Evolutionary conservation across 2,888 invertebrate genomes (phyloP), one percentile per base, ranked within the genome.

Genomic region (Leptopterna dolabrata): DNA sequence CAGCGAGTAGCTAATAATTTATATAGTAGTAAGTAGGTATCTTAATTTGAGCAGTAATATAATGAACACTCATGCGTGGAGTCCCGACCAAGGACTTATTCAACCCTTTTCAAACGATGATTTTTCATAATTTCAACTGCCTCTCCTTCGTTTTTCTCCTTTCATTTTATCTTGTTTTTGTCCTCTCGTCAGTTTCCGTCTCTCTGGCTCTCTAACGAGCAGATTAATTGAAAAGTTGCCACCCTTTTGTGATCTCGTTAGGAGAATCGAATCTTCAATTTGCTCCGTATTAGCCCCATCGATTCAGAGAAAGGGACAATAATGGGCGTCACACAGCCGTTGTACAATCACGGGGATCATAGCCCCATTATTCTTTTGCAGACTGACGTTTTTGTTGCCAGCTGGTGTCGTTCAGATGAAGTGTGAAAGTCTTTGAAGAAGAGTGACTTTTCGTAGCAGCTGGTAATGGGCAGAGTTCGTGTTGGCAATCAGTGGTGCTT

Each of bases 191-290:
- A 63, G 63, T 63, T 63, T 63, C 19, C 9, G 9, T 24, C 63
- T 19, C 13, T 63, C 63, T 7, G 24, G 24, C 27, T 63, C 63
- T 3, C 63, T 73, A 73, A 73, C 73, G 73, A 73, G 73, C 19
- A 73, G 36, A 73, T 41, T 73, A 73, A 73, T 73, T 73, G 73
- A 73, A 73, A n/a, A 73, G 73, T 30, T 73, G 30, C 36, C 73
- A 4, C 73, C 73, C 36, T 73, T 73, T 73, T 73, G 73, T 73
- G 73, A 73, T 73, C 73, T 73, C 73, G 73, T 73, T 36, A 73
- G 73, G 30, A 73, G 73, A 19, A 73, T 36, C 73, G 73, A 73
- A 73, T 73, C 73, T 73, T 73, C 36, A 73, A 73, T 73, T 73
- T 73, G 73, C 41, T 7, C 73, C 73, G 73, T 29, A 73, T 73